These are phyloP conservation scores for Nannobrachium achirus DNA, from an alignment of 2,113 vertebrate species.

Conservation along the genomic window DNA sequence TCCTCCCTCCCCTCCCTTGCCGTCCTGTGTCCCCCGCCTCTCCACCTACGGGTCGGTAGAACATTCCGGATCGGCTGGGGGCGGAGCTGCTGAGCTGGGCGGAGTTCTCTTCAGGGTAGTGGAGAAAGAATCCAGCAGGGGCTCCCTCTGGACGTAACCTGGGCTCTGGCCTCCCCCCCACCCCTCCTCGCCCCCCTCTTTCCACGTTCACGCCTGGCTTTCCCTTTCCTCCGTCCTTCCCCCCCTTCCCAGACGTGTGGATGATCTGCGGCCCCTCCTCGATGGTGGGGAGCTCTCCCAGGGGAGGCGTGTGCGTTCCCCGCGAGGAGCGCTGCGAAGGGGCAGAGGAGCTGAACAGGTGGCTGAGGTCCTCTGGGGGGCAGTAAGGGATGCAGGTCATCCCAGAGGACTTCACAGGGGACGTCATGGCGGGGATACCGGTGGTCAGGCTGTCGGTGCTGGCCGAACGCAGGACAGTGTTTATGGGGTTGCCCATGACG, in stretches of 20 bases:
- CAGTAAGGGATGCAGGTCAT: slow-evolving; percentile 67
- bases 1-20: slow-evolving; percentile 40
- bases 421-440: slow-evolving; percentile 69
- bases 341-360: slow-evolving; percentile 67
- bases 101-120: slow-evolving; percentile 75
- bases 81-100: slow-evolving; percentile 78
- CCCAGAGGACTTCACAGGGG: slow-evolving; percentile 41
- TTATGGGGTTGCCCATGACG: slow-evolving; percentile 92
- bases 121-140: slow-evolving; percentile 89
- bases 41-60: slow-evolving; percentile 61
- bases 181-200: slow-evolving; percentile 30
- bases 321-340: slow-evolving; percentile 59
- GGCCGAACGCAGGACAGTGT: slow-evolving; percentile 83
- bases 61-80: slow-evolving; percentile 71
- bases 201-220: slow-evolving; percentile 23
- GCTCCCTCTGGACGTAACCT: slow-evolving; percentile 88
- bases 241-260: slow-evolving; percentile 68
- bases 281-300: slow-evolving; percentile 85
- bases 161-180: slow-evolving; percentile 73
- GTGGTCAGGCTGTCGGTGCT: slow-evolving; percentile 87
- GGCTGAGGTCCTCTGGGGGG: slow-evolving; percentile 79
- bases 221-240: slow-evolving; percentile 31
- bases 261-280: slow-evolving; percentile 87
- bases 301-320: slow-evolving; percentile 43
- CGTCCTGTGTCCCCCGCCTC: slow-evolving; percentile 34